phyloP scores from a whole-genome alignment of 2,797 vertebrate genomes.

The Sebastes jordani region DNA sequence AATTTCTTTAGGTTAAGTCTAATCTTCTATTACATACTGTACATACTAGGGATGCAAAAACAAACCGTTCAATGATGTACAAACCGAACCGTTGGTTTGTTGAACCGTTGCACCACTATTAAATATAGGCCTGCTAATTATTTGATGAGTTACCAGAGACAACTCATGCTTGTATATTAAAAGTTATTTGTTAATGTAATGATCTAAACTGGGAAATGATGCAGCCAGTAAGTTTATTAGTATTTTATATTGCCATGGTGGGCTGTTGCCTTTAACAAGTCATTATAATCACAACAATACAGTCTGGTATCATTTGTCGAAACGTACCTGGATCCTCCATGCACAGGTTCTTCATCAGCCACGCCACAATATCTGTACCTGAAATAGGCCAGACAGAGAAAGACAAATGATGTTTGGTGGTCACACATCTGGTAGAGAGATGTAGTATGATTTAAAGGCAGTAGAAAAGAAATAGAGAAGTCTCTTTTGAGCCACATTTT shows the following conservation, averaged over 20 bases:
- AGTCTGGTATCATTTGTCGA: background rate
- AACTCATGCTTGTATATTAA: background rate
- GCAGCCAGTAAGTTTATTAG: background rate
- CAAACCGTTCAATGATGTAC: too few relatives aligned
- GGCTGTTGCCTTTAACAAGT: background rate
- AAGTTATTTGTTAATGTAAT: background rate
- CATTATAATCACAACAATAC: background rate
- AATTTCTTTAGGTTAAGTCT: background rate
- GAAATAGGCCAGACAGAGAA: constrained; percentile 35
- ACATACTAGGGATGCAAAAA: too few relatives aligned
- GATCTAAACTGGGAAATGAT: background rate
- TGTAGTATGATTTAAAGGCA: background rate
- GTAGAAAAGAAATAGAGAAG: background rate
- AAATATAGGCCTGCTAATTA: too few relatives aligned
- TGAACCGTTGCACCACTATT: too few relatives aligned
- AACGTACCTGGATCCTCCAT: constrained; percentile 93
- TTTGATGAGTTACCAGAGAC: too few relatives aligned
- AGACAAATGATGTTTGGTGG: background rate
- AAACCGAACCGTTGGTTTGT: too few relatives aligned
- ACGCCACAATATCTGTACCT: constrained; percentile 97
- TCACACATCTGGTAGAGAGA: background rate
- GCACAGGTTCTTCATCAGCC: constrained; percentile 95
- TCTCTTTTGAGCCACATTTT: background rate
- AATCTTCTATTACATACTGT: background rate
- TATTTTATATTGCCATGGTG: too few relatives aligned